phyloP scores from a whole-genome alignment of 1,140 invertebrate species.

The Drosophila pseudoobscura region DNA sequence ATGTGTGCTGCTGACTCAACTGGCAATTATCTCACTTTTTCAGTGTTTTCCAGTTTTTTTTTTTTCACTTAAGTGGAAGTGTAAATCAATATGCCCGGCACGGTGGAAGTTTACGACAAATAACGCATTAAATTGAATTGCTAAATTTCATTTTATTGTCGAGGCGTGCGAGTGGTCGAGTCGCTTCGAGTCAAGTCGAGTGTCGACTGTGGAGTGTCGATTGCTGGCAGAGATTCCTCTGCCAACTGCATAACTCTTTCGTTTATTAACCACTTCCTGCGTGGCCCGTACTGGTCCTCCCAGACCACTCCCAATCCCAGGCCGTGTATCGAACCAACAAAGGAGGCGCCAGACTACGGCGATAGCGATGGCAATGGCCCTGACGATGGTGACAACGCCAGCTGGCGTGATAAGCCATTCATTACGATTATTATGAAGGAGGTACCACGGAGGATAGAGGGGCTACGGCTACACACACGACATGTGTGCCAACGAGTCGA shows the following conservation, averaged over 20 bases:
- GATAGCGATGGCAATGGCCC: conserved; percentile 27
- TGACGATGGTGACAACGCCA: conserved; percentile 76
- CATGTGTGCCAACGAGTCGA: conserved; percentile 48
- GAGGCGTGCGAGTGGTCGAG: conserved; percentile 47
- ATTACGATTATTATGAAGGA: conserved; percentile 76
- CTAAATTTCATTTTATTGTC: conserved; percentile 80
- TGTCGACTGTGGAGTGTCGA: conserved; percentile 23
- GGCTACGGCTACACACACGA: conserved; percentile 2
- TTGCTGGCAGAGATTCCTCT: conserved; percentile 4
- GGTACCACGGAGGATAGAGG: conserved; percentile 14
- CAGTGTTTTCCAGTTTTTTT: conserved; percentile 3
- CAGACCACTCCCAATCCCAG: neutral
- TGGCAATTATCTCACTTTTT: conserved; percentile 64
- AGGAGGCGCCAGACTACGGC: conserved; percentile 49
- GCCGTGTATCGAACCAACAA: conserved; percentile 73
- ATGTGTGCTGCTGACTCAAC: conserved; percentile 56
- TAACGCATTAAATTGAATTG: conserved; percentile 79
- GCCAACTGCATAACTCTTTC: conserved; percentile 72
- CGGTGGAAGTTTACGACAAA: conserved; percentile 68
- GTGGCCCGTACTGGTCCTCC: conserved; percentile 6
- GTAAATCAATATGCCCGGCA: conserved; percentile 74
- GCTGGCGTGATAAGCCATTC: conserved; percentile 82
- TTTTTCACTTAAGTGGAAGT: conserved; percentile 39
- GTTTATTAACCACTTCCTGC: conserved; percentile 78
- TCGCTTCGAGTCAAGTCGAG: neutral